Conservation (phyloP, 2,113 vertebrate species). For the Naja naja region DNA sequence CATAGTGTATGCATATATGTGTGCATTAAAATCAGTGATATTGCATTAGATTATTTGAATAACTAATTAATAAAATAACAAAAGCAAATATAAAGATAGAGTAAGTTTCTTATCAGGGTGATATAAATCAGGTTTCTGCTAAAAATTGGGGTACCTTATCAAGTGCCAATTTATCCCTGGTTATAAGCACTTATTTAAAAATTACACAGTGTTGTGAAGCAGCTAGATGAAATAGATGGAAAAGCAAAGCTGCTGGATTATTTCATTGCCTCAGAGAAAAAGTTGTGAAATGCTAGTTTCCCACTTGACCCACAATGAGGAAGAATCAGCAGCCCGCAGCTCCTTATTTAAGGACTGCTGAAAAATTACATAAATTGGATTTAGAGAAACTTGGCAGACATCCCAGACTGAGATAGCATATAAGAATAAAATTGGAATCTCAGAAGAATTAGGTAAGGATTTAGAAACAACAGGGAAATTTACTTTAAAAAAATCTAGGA, state of each 20-base stretch:
- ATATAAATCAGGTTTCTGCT: background rate
- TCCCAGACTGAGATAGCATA: background rate
- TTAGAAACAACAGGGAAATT: background rate
- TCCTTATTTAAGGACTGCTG: background rate
- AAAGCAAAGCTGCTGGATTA: background rate
- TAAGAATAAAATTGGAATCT: background rate
- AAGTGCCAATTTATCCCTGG: background rate
- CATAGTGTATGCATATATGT: background rate
- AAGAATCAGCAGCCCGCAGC: background rate
- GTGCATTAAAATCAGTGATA: background rate
- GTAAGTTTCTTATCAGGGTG: background rate
- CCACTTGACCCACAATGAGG: background rate
- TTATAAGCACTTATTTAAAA: background rate
- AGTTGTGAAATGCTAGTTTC: background rate
- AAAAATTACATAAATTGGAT: background rate
- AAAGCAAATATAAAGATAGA: background rate
- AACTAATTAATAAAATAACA: background rate
- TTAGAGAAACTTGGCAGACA: background rate
- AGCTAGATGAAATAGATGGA: background rate
- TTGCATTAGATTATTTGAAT: background rate
- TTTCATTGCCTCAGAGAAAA: background rate
- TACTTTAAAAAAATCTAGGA: background rate
- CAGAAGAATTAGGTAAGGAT: background rate
- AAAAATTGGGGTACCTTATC: background rate
- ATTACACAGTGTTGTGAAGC: background rate